Evolutionary conservation across 2,113 vertebrate species (phyloP), one percentile per base, ranked within the genome.

Genomic region (Lagenorhynchus albirostris): DNA sequence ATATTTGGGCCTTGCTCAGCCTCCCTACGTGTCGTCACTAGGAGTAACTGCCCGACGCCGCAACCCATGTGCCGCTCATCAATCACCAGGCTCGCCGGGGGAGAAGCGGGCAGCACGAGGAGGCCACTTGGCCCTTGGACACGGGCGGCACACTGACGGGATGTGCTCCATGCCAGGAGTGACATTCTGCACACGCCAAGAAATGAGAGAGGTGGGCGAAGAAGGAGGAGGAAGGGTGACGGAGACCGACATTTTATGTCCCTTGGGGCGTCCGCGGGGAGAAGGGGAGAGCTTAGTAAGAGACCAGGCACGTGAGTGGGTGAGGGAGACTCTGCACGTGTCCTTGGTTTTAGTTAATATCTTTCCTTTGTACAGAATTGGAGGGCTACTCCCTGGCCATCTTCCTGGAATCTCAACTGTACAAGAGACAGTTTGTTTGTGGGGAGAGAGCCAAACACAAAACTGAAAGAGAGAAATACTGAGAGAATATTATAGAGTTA

Each of bases 281-380:
- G 63, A 88, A 25, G 76, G 62, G 67, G 76, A 73, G 60, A 63
- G 79, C 68, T 97, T 65, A 83, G 76, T 83, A 91, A 93, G 95
- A 68, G 55, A 86, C 53, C 3, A 87, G 87, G 94, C 94, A 76
- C 0, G 25, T 33, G 84, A 60, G 50, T 4, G 80, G 65, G 26
- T 23, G 20, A 90, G 50, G 53, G 53, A 76, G 81, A 71, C 92
- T 82, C 31, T 70, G 82, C n/a, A 89, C 63, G 18, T 53, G 83
- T 73, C 3, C 86, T 76, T 18, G 47, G 93, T 98, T 98, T 98
- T 97, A 92, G 65, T 95, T 95, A 81, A 70, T 97, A 98, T 97
- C 97, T 98, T 98, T 98, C 98, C 99, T 98, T 99, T 99, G 99
- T 98, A 99, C 98, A 98, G 98, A 99, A 97, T 98, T 96, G 97